Base-by-base conservation (phyloP, 2,888 invertebrate genomes). In the Cheilosia pagana region DNA sequence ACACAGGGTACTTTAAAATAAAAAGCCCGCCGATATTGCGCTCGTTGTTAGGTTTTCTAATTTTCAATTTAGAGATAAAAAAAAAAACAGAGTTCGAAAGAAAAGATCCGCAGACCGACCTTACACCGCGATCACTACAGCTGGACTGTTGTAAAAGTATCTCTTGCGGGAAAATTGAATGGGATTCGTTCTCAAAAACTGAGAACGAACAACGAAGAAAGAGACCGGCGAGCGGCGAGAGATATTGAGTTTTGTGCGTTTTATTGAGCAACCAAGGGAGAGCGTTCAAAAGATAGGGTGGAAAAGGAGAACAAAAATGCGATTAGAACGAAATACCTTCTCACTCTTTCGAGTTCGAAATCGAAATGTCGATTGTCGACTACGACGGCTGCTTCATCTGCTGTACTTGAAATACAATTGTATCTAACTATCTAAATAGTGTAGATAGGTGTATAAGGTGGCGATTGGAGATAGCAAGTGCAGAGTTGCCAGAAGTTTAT, bases 81-180 rank as follows among this genome's bases (percentile, higher is more conserved):
- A 53, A 50, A 35, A 23, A 28, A 31, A 70, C 10, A 25, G 14
- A 50, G 39, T 23, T 35, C 25, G 10, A 23, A 55, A 35, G 41
- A 60, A 21, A 68, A 53, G 52, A 76, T 82, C 74, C 83, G 70
- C 35, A 60, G 21, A 68, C 67, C 43, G 35, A 85, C 67, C 75
- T 71, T 41, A 76, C 75, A 48, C 39, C 53, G 68, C 85, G 85
- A 85, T 81, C 79, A 81, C 71, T 81, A 60, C 60, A 85, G 62
- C 75, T 79, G 65, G 35, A 85, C 85, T 82, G 77, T 48, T 72
- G 75, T 60, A 23, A 63, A 53, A 41, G 67, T 79, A 71, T 85
- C 75, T 81, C 65, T 70, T 19, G 41, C 60, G 23, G 60, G 53
- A 31, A 70, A 31, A 72, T 41, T 77, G 63, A 65, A 59, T 62